Percentiles rank a stretch among this genome's conserved stretches.
Conservation (phyloP, 2,113 vertebrate species). For the Dasyornis broadbenti region DNA sequence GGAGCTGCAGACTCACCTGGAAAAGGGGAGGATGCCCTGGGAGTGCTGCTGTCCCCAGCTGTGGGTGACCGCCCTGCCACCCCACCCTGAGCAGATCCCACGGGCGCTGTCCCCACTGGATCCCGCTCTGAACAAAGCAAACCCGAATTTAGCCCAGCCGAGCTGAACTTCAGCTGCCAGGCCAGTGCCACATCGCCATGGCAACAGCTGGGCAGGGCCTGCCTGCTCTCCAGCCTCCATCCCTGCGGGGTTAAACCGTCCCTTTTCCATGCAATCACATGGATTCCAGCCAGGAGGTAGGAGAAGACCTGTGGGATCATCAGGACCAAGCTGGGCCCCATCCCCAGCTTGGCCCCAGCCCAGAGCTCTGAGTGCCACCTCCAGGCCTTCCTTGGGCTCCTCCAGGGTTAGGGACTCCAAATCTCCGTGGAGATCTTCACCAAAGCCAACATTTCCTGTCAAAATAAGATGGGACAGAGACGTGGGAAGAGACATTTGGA, state of each 20-base stretch:
- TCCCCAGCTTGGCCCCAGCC: neutral
- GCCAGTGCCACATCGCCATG: neutral
- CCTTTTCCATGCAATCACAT: accelerated
- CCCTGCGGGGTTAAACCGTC: neutral
- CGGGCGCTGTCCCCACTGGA: neutral
- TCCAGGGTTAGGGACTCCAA: neutral
- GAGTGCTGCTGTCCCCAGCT: neutral
- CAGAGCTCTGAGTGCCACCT: neutral
- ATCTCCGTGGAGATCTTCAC: neutral
- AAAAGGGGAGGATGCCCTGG: neutral
- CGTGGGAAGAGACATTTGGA: neutral
- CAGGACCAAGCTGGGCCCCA: accelerated
- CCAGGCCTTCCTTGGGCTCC: neutral
- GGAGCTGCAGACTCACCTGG: neutral
- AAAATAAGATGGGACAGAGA: neutral
- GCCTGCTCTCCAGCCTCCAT: neutral
- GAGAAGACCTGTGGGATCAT: neutral
- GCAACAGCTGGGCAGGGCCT: neutral
- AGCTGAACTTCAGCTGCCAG: neutral
- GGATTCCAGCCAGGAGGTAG: neutral
- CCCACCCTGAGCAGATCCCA: neutral
- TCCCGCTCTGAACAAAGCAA: neutral
- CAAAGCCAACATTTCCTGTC: neutral
- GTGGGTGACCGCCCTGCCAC: neutral
- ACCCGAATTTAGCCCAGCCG: neutral